phyloP scores from a whole-genome alignment of 1,140 invertebrate genomes.

The Acromyrmex heyeri region DNA sequence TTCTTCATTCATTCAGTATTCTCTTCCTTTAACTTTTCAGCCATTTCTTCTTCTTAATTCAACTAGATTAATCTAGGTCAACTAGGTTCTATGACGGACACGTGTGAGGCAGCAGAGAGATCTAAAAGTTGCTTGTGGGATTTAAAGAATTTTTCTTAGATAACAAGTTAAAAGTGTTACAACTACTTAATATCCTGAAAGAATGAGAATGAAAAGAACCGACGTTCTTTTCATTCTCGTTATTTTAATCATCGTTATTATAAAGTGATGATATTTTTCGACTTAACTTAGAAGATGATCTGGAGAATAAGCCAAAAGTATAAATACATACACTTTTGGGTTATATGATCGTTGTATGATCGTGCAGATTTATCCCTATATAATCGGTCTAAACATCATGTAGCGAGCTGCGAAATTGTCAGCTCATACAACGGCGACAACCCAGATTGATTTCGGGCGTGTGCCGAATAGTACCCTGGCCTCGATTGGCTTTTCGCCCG shows the following conservation, averaged over 20 bases:
- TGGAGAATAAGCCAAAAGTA: neutral
- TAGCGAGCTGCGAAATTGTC: constrained; percentile 27
- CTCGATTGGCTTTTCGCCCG: constrained; percentile 76
- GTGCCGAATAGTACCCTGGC: constrained; percentile 72
- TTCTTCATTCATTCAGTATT: neutral
- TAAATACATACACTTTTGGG: too few relatives aligned
- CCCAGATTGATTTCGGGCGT: constrained; percentile 75
- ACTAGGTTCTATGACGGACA: neutral
- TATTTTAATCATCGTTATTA: too few relatives aligned
- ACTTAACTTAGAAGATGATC: neutral
- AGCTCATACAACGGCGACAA: constrained; percentile 50
- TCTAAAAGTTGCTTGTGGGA: neutral
- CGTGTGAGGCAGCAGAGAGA: neutral
- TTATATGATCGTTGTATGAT: neutral
- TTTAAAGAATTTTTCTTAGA: neutral
- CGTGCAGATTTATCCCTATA: neutral
- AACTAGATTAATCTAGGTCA: neutral
- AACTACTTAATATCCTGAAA: neutral
- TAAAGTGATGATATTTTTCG: neutral
- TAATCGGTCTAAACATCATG: constrained; percentile 9
- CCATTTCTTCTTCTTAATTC: neutral
- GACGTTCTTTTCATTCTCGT: neutral
- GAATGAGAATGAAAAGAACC: neutral
- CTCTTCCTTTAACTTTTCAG: neutral
- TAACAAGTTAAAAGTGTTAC: neutral